Base-by-base conservation (phyloP, 2,113 vertebrate genomes). In the Antennarius striatus region DNA sequence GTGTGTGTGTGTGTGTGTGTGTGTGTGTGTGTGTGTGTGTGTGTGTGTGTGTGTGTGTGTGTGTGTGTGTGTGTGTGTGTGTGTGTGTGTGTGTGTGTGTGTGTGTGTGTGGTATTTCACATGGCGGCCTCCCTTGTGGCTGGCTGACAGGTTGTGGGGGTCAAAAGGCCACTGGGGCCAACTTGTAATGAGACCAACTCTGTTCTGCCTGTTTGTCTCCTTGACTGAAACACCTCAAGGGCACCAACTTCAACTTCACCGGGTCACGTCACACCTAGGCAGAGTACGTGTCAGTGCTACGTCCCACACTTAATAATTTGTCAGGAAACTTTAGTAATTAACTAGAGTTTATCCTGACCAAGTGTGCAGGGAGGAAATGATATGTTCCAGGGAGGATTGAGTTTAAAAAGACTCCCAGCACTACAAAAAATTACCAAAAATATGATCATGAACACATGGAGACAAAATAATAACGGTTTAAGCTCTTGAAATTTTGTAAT, bases 51-150 rank as follows among this genome's bases (percentile, higher is more conserved):
- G 56, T 84, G 77, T 73, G 73, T n/a, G n/a, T 54, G 48, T 56
- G 52, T 54, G 63, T 62, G 62, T 66, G 56, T 75, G 63, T 70
- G 52, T 73, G 57, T 43, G 36, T 28, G 52, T 48, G 62, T 55
- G 56, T 59, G 14, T 64, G 58, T 49, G 49, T 40, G 60, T 58
- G 40, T 40, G 48, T 54, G 61, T 72, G 73, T 30, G 53, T 45
- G 65, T 30, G 55, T 58, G 68, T 67, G 56, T 84, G 77, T 73
- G 73, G 73, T 68, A 68, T 79, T 81, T 80, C 57, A 73, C 77
- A 75, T 40, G 51, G 50, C 58, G 78, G 62, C 63, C 72, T 71
- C 72, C 61, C 36, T 75, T 10, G 3, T 50, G 71, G 53, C 54
- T 39, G 6, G 16, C 65, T 71, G 46, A 48, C 64, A 71, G 56